A percentile compares a stretch with the other conserved stretches of the same genome.
Evolutionary conservation across 2,888 invertebrate species (phyloP).

Genomic region (Platycheirus albimanus): DNA sequence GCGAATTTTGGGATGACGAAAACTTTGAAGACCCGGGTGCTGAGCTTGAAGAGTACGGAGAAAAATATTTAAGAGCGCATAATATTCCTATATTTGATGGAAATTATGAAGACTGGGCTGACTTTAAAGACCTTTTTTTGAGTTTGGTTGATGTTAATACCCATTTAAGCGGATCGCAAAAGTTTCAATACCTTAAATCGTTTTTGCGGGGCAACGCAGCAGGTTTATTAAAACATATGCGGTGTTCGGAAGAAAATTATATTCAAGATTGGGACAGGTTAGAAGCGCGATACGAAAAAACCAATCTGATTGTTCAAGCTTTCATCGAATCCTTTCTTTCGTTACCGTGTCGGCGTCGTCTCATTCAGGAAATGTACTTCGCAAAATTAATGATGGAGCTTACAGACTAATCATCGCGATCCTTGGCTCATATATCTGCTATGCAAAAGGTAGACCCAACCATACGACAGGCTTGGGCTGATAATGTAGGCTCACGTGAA

Average conservation of each 20-base stretch:
- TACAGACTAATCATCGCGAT: constrained; percentile 46
- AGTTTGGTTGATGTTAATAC: too few species aligned
- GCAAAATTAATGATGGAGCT: not conserved
- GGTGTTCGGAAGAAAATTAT: not conserved
- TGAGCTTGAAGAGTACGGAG: too few species aligned
- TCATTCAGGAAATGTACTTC: not conserved
- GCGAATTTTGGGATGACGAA: too few species aligned
- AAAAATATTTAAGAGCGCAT: too few species aligned
- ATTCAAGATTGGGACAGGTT: constrained; percentile 9
- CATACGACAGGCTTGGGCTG: constrained; percentile 1
- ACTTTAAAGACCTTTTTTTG: too few species aligned
- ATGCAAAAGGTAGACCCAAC: constrained; percentile 35
- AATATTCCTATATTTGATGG: too few species aligned
- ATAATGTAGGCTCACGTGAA: not conserved
- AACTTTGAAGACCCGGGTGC: too few species aligned
- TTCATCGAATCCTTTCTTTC: constrained; percentile 3
- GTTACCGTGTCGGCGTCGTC: constrained; percentile 4
- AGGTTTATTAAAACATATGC: constrained; percentile 14
- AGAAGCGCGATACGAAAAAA: constrained; percentile 12
- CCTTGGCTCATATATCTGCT: constrained; percentile 51
- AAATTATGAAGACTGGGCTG: too few species aligned
- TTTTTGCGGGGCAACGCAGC: not conserved
- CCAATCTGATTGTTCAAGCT: constrained; percentile 5
- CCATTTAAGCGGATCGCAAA: too few species aligned
- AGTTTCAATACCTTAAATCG: not conserved